phyloP scores from a whole-genome alignment of 2,113 vertebrate genomes.

The Engystomops pustulosus region DNA sequence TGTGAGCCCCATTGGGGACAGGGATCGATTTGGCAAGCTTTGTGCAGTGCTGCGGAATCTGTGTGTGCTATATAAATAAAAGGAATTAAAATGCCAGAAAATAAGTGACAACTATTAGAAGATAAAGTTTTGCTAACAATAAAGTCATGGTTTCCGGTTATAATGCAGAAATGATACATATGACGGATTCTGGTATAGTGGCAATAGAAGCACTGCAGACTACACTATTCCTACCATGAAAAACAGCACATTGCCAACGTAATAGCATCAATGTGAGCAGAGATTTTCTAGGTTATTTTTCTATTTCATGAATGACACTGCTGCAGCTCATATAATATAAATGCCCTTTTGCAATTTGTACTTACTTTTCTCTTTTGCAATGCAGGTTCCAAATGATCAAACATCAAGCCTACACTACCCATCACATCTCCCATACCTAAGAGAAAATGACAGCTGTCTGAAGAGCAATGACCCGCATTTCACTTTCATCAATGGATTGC shows the following conservation, averaged over 20 bases:
- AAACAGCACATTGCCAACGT: not conserved
- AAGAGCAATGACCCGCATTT: not conserved
- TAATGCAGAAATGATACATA: not conserved
- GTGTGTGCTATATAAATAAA: too few species aligned
- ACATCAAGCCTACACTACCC: not conserved
- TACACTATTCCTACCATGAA: not conserved
- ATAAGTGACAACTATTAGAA: too few species aligned
- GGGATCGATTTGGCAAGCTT: too few species aligned
- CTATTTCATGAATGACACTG: not conserved
- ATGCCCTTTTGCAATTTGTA: not conserved
- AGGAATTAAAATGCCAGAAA: too few species aligned
- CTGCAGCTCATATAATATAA: not conserved
- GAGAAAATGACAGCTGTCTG: constrained; percentile 7
- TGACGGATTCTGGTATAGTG: too few species aligned
- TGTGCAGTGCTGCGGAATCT: too few species aligned
- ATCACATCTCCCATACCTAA: constrained; percentile 3
- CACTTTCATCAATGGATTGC: constrained; percentile 26
- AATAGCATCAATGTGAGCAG: not conserved
- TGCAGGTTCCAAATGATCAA: constrained; percentile 23
- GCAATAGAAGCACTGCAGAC: not conserved
- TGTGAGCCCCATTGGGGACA: too few species aligned
- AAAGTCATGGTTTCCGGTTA: not conserved
- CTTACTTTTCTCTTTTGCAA: not conserved
- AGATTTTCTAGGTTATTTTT: not conserved
- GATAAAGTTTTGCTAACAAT: too few species aligned